Evolutionary conservation across 2,888 invertebrate species (phyloP).

Genomic region (Melinaea menophilus): DNA sequence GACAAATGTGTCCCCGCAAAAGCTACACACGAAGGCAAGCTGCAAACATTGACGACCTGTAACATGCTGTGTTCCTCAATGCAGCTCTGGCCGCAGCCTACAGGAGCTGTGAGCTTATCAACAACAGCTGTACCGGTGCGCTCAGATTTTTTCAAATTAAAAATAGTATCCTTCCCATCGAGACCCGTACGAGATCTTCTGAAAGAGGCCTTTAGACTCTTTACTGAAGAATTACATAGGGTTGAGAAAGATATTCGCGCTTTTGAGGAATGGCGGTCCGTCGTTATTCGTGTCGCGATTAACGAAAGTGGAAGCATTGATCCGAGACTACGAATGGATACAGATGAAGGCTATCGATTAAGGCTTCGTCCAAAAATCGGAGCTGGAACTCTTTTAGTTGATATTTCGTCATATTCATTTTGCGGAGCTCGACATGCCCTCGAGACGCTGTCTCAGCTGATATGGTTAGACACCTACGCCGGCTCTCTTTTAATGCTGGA

Average conservation of each 20-base stretch:
- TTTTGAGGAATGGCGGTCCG: constrained; percentile 59
- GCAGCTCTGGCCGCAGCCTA: constrained; percentile 87
- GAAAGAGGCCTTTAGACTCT: constrained; percentile 63
- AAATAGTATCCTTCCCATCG: constrained; percentile 53
- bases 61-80: constrained; percentile 84
- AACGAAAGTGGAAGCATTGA: constrained; percentile 58
- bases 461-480: constrained; percentile 83
- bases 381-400: constrained; percentile 68
- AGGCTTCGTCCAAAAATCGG: constrained; percentile 68
- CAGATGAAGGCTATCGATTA: constrained; percentile 86
- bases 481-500: constrained; percentile 80
- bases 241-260: constrained; percentile 55
- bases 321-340: constrained; percentile 78
- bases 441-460: constrained; percentile 85
- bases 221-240: constrained; percentile 64
- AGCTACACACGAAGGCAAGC: constrained; percentile 46
- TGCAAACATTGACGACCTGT: constrained; percentile 82
- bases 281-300: constrained; percentile 66
- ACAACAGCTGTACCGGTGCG: constrained; percentile 79
- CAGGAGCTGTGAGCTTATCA: constrained; percentile 80
- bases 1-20: constrained; percentile 80
- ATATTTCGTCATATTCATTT: constrained; percentile 81
- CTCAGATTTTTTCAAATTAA: constrained; percentile 70
- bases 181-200: constrained; percentile 52
- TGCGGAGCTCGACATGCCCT: constrained; percentile 87